Conservation (phyloP, 2,113 vertebrate genomes). For the Eurystomus gularis region DNA sequence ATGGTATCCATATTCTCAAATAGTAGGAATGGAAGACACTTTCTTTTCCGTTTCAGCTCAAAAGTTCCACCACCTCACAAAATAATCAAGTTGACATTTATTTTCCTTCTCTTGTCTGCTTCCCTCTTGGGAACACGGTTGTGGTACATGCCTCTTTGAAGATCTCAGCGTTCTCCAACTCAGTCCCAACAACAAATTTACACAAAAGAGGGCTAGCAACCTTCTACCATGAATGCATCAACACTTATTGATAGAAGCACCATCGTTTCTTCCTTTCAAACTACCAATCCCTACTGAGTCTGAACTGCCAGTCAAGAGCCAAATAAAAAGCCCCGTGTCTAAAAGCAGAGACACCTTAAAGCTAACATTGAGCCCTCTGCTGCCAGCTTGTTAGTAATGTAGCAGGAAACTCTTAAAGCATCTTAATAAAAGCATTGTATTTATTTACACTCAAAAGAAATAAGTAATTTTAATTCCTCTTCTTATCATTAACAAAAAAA, state of each 20-base stretch:
- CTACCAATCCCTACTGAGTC: background rate
- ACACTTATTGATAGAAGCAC: background rate
- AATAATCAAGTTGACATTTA: background rate
- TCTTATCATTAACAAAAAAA: background rate
- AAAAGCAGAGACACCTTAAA: background rate
- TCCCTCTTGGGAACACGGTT: background rate
- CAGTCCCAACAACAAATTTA: background rate
- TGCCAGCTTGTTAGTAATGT: background rate
- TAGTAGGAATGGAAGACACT: background rate
- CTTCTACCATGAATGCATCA: background rate
- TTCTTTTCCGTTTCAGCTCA: background rate
- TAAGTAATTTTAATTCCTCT: background rate
- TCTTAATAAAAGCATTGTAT: background rate
- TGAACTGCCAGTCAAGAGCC: background rate
- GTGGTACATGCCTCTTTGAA: background rate
- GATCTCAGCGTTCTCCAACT: background rate
- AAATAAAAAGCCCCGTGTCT: background rate
- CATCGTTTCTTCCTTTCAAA: background rate
- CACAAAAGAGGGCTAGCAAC: background rate
- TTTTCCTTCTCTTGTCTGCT: background rate
- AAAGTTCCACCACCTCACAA: background rate
- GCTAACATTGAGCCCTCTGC: background rate
- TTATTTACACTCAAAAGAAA: background rate
- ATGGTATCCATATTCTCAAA: background rate
- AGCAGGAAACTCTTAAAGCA: background rate